A percentile compares a stretch with the other conserved stretches of the same genome.
phyloP scores from a whole-genome alignment of 1,140 invertebrate species.

The Temnothorax nylanderi region DNA sequence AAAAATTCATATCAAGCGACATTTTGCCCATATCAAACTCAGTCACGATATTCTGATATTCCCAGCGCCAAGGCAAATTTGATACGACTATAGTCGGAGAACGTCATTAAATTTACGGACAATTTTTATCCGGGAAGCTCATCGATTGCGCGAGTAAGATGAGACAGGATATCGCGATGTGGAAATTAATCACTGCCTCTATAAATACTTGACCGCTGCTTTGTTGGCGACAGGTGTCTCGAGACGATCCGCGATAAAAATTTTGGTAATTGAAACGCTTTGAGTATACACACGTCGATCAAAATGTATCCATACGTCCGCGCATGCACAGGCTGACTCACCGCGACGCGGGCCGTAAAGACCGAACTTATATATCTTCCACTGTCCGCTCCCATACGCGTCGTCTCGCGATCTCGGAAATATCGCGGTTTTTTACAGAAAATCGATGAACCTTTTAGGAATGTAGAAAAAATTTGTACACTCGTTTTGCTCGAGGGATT shows the following conservation, averaged over 20 bases:
- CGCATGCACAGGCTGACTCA: constrained; percentile 58
- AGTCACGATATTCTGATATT: constrained; percentile 24
- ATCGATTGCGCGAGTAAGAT: constrained; percentile 38
- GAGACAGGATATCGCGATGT: constrained; percentile 74
- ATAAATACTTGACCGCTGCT: constrained; percentile 16
- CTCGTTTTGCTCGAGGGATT: neutral
- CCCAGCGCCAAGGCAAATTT: neutral
- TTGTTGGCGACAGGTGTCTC: constrained; percentile 45
- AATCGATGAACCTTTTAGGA: neutral
- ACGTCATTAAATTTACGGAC: neutral
- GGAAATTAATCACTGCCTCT: constrained; percentile 45
- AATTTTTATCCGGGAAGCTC: neutral
- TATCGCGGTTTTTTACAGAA: constrained; percentile 26
- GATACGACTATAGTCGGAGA: neutral
- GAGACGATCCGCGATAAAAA: constrained; percentile 62
- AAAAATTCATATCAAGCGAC: constrained; percentile 60
- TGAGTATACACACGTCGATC: constrained; percentile 73
- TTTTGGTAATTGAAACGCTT: constrained; percentile 66
- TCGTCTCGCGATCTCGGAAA: constrained; percentile 20
- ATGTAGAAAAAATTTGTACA: neutral
- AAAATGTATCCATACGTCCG: constrained; percentile 62
- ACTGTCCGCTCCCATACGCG: constrained; percentile 1
- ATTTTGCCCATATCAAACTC: constrained; percentile 36
- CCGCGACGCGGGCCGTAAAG: constrained; percentile 64
- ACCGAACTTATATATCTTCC: neutral